These are phyloP conservation scores for Oeneis ivallda DNA, from an alignment of 2,888 invertebrate genomes.

Conservation along the genomic window DNA sequence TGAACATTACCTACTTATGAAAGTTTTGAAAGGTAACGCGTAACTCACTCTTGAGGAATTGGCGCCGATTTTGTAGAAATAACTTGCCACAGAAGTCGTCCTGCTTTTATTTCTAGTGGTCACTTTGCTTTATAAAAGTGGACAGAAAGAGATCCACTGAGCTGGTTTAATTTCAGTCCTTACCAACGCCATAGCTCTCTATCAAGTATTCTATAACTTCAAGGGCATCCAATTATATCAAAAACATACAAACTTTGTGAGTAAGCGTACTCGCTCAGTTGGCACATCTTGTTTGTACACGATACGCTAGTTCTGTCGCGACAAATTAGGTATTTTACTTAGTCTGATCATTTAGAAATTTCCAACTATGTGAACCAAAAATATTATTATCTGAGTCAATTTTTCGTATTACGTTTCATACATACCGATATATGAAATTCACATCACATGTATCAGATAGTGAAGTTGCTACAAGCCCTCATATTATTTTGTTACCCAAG, in stretches of 20 bases:
- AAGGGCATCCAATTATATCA: slow-evolving; percentile 39
- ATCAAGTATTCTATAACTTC: slow-evolving; percentile 30
- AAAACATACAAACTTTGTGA: slow-evolving; percentile 37
- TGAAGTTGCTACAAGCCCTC: too few species aligned
- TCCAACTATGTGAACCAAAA: background rate
- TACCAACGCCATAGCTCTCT: background rate
- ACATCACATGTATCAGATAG: background rate
- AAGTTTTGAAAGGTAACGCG: too few species aligned
- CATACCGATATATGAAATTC: background rate
- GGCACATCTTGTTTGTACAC: slow-evolving; percentile 34
- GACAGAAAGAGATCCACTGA: too few species aligned
- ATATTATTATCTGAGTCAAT: too few species aligned
- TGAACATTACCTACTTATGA: too few species aligned
- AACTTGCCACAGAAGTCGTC: too few species aligned
- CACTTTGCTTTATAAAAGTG: background rate
- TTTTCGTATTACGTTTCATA: background rate
- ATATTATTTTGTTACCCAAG: background rate
- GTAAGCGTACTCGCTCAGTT: slow-evolving; percentile 27
- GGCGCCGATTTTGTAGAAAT: too few species aligned
- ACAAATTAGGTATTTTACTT: slow-evolving; percentile 31
- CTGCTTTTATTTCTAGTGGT: background rate
- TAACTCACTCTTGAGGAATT: too few species aligned
- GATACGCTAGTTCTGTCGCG: slow-evolving; percentile 11
- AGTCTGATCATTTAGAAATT: slow-evolving; percentile 1
- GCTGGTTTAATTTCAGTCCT: background rate